A percentile compares a stretch with the other conserved stretches of the same genome.
phyloP scores from a whole-genome alignment of 2,113 vertebrate species.

The Pantherophis guttatus region DNA sequence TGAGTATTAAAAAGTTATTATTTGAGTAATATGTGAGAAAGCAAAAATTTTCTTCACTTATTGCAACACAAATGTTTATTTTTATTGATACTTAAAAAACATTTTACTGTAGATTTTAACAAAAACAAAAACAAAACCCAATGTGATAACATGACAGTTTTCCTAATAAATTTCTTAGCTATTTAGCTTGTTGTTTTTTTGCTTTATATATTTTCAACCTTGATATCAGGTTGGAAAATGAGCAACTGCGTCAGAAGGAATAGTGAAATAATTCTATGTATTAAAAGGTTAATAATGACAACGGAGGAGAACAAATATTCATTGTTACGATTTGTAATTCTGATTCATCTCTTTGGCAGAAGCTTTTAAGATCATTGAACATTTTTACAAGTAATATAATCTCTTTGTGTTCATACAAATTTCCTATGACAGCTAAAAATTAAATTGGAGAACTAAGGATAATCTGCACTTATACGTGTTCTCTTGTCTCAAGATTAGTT shows the following conservation, averaged over 20 bases:
- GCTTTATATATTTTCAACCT: not conserved
- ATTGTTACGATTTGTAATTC: not conserved
- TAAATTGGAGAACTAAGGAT: not conserved
- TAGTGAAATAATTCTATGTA: not conserved
- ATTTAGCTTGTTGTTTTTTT: not conserved
- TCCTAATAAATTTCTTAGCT: not conserved
- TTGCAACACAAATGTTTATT: not conserved
- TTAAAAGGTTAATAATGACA: not conserved
- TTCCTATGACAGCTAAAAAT: not conserved
- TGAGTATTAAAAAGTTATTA: not conserved
- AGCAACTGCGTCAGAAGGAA: not conserved
- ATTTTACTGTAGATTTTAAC: not conserved
- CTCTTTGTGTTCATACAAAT: not conserved
- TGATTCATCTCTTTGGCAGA: not conserved
- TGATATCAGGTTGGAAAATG: not conserved
- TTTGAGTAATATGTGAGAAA: not conserved
- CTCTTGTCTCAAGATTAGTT: not conserved
- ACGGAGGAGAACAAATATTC: not conserved
- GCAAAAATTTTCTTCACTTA: not conserved
- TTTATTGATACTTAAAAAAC: not conserved
- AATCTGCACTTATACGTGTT: not conserved
- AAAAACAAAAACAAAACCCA: not conserved
- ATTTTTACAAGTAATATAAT: not conserved
- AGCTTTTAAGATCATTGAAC: slow-evolving; percentile 6
- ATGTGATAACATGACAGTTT: not conserved